These are phyloP conservation scores for Trichomycterus rosablanca DNA, from an alignment of 2,113 vertebrate genomes.

Conservation along the genomic window DNA sequence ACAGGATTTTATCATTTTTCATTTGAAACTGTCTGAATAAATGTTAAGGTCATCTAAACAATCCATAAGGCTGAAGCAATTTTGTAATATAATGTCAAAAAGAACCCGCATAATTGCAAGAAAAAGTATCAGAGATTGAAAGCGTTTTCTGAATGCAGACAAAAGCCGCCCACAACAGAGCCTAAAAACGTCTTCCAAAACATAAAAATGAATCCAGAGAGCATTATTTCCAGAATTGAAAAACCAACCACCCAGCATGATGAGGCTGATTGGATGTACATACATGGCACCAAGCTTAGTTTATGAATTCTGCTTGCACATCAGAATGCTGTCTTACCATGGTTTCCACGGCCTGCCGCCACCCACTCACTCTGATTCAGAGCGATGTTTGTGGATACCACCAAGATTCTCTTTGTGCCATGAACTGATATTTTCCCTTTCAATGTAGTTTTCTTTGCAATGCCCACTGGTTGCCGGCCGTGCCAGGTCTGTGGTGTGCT, in stretches of 20 bases:
- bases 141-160: no score
- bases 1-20: no score
- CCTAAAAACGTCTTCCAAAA: conserved; percentile 6
- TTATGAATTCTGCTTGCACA: conserved; percentile 32
- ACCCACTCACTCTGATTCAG: conserved; percentile 28
- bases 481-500: conserved; percentile 18
- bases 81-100: no score
- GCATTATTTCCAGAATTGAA: conserved; percentile 15
- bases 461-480: conserved; percentile 6
- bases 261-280: conserved; percentile 27
- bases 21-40: no score
- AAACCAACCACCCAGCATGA: conserved; percentile 19
- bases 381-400: conserved; percentile 24
- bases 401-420: conserved; percentile 18
- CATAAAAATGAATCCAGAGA: conserved; percentile 7
- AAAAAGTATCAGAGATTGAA: no score
- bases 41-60: no score
- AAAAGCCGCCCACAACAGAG: neutral
- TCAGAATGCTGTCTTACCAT: conserved; percentile 25
- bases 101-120: no score
- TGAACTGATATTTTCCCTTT: neutral
- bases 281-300: conserved; percentile 27
- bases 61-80: no score
- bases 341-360: conserved; percentile 22
- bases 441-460: conserved; percentile 2